phyloP scores from a whole-genome alignment of 2,113 vertebrate genomes.

The Plestiodon gilberti region DNA sequence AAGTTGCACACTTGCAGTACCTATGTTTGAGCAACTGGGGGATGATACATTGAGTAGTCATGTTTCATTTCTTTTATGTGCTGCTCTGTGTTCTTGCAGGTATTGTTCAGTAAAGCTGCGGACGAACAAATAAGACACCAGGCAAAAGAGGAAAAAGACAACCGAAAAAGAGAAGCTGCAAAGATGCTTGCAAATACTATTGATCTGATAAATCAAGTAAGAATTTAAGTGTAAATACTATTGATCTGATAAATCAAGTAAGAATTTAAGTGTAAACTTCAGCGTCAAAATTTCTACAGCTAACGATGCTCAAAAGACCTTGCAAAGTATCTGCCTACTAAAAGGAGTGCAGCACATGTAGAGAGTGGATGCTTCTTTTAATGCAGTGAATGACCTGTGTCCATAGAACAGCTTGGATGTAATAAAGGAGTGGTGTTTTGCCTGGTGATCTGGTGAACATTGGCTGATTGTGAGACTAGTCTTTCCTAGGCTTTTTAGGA shows the following conservation, averaged over 20 bases:
- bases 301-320: neutral
- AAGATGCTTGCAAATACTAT: conserved; percentile 83
- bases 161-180: conserved; percentile 81
- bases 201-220: conserved; percentile 94
- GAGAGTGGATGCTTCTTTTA: neutral
- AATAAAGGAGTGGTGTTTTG: neutral
- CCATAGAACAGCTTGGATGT: too few relatives aligned
- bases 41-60: neutral
- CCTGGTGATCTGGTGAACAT: neutral
- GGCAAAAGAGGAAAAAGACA: conserved; percentile 71
- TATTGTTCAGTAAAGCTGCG: conserved; percentile 89
- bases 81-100: conserved; percentile 72
- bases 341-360: neutral
- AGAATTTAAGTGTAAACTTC: conserved; percentile 22
- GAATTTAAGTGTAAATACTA: neutral
- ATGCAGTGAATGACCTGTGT: neutral
- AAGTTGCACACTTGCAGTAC: neutral
- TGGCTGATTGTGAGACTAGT: neutral
- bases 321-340: neutral
- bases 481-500: neutral
- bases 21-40: neutral
- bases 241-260: conserved; percentile 84
- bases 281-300: too few relatives aligned
- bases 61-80: neutral
- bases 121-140: conserved; percentile 85